phyloP scores from a whole-genome alignment of 2,797 vertebrate genomes.

The Ctenopoma multispine region DNA sequence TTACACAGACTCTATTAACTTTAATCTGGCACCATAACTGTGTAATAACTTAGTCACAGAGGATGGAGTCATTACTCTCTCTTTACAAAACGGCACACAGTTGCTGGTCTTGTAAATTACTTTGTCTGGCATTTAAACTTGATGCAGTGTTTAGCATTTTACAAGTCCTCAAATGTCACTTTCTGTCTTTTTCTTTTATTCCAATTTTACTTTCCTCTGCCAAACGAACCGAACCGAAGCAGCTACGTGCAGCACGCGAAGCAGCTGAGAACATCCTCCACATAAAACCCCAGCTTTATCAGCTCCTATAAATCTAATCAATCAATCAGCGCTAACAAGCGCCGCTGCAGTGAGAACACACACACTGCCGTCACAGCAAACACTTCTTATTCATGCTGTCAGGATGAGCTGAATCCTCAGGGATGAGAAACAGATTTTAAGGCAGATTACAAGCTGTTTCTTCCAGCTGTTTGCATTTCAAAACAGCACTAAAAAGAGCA shows the following conservation, averaged over 20 bases:
- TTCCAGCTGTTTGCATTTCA: slow-evolving; percentile 52
- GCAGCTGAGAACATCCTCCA: slow-evolving; percentile 11
- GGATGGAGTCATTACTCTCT: slow-evolving; percentile 10
- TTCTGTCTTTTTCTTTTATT: slow-evolving; percentile 41
- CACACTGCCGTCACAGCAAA: slow-evolving; percentile 24
- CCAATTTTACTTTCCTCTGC: slow-evolving; percentile 13
- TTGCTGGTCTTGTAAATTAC: slow-evolving; percentile 38
- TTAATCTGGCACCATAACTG: slow-evolving; percentile 29
- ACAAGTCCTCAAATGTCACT: slow-evolving; percentile 29
- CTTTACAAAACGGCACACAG: slow-evolving; percentile 16
- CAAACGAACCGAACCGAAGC: slow-evolving; percentile 1
- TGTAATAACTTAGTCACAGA: slow-evolving; percentile 42
- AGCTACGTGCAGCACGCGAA: background rate
- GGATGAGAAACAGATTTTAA: slow-evolving; percentile 40
- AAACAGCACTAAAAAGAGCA: slow-evolving; percentile 19
- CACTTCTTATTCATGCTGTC: slow-evolving; percentile 21
- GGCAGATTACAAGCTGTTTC: slow-evolving; percentile 55
- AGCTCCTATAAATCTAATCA: slow-evolving; percentile 37
- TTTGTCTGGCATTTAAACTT: slow-evolving; percentile 52
- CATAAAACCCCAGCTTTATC: slow-evolving; percentile 9
- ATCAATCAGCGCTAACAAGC: slow-evolving; percentile 43
- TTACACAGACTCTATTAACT: slow-evolving; percentile 26
- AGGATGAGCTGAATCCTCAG: slow-evolving; percentile 32
- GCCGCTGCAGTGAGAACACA: background rate
- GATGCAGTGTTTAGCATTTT: slow-evolving; percentile 44